These are phyloP conservation scores for Pampusana beccarii DNA, from an alignment of 2,113 vertebrate species.

Conservation along the genomic window DNA sequence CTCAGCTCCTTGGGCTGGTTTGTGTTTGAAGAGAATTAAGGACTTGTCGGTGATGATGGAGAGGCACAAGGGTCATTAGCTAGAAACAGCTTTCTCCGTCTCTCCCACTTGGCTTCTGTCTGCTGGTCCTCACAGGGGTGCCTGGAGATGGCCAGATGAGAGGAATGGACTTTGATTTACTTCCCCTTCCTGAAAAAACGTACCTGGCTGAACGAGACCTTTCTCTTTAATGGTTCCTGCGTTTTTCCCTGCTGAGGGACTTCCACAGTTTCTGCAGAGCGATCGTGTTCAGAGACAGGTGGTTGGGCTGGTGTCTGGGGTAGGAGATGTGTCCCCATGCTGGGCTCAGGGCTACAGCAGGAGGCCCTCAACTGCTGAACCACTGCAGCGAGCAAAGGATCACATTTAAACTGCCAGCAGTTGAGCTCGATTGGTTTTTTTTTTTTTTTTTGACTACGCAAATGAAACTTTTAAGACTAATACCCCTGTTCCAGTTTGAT, in stretches of 20 bases:
- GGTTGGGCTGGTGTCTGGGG: background rate
- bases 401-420: background rate
- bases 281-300: rapidly evolving
- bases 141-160: background rate
- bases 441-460: background rate
- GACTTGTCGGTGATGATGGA: background rate
- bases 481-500: background rate
- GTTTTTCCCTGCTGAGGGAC: background rate
- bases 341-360: background rate
- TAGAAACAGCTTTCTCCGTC: background rate
- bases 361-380: background rate
- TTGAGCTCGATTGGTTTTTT: background rate
- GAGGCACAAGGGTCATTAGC: background rate
- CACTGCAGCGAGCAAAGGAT: background rate
- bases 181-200: background rate
- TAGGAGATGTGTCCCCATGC: background rate
- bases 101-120: background rate
- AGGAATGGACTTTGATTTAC: background rate
- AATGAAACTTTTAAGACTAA: background rate
- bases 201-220: background rate
- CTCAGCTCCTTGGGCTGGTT: background rate
- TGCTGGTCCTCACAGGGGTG: background rate
- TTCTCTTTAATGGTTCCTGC: background rate
- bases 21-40: background rate
- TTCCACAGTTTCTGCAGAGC: background rate